Conservation (phyloP, 2,797 vertebrate genomes). For the Cephalopachus bancanus region DNA sequence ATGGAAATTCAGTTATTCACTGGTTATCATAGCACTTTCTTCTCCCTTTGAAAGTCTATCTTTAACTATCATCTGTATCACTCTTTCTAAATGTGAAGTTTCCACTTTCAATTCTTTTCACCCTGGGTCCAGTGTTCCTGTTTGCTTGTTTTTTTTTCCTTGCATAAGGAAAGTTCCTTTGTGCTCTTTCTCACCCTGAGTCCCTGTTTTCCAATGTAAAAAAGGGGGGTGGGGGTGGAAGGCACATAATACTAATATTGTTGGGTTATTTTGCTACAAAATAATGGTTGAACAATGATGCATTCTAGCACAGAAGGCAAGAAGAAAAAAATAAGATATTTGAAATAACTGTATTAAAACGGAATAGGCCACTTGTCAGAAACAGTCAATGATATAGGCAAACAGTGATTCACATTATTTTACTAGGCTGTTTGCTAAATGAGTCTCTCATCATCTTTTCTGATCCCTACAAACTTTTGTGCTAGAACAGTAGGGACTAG, state of each 20-base stretch:
- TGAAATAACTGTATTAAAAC: background rate
- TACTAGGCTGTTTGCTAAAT: background rate
- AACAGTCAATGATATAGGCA: background rate
- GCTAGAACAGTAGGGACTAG: too few relatives aligned
- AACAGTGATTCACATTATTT: background rate
- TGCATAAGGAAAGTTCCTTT: background rate
- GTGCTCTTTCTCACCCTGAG: background rate
- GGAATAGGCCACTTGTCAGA: background rate
- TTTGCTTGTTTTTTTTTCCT: background rate
- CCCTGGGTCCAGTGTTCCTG: background rate
- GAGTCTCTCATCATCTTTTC: background rate
- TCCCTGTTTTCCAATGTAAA: background rate
- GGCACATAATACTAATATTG: background rate
- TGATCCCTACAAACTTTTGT: background rate
- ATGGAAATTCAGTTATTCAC: background rate
- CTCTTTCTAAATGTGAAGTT: background rate
- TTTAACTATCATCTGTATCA: background rate
- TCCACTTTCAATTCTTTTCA: background rate
- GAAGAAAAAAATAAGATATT: background rate
- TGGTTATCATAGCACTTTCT: background rate
- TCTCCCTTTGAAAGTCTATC: background rate
- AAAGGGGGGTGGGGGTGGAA: rapidly evolving
- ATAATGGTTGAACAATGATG: background rate
- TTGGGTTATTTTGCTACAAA: background rate
- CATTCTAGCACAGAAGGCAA: background rate